Evolutionary conservation across 2,888 invertebrate genomes (phyloP).

Genomic region (Metallyticus violacea): DNA sequence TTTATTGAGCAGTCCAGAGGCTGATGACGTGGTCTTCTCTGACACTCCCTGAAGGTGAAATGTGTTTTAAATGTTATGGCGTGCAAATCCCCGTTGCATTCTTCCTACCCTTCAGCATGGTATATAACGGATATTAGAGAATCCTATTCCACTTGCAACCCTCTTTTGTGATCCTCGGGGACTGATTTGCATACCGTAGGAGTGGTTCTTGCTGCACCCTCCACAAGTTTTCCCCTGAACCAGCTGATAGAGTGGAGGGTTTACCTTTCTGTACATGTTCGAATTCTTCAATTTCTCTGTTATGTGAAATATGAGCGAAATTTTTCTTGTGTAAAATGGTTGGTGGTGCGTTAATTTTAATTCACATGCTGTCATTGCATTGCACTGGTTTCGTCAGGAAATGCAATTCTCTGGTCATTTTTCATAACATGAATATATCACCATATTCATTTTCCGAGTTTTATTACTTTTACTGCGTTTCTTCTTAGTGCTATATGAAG

Average conservation of each 20-base stretch:
- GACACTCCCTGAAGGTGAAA: not conserved
- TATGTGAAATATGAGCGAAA: not conserved
- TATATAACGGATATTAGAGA: slow-evolving; percentile 1
- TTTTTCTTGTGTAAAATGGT: not conserved
- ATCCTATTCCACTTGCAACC: not conserved
- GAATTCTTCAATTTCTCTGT: not conserved
- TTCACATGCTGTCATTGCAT: not conserved
- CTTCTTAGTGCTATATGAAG: no score
- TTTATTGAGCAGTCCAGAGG: not conserved
- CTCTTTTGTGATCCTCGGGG: not conserved
- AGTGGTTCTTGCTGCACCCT: not conserved
- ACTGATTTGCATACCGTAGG: slow-evolving; percentile 2
- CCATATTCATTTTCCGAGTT: no score
- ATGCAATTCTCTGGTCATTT: no score
- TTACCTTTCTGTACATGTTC: not conserved
- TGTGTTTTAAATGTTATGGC: not conserved
- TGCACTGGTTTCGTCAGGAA: not conserved
- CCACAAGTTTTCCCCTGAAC: not conserved
- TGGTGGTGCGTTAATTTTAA: not conserved
- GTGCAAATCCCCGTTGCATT: not conserved
- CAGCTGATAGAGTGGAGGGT: not conserved
- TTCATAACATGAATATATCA: no score
- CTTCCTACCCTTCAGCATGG: not conserved
- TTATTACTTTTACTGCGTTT: no score
- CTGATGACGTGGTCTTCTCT: not conserved